Evolutionary conservation across 2,888 invertebrate genomes (phyloP).

Genomic region (Andrena hattorfiana): DNA sequence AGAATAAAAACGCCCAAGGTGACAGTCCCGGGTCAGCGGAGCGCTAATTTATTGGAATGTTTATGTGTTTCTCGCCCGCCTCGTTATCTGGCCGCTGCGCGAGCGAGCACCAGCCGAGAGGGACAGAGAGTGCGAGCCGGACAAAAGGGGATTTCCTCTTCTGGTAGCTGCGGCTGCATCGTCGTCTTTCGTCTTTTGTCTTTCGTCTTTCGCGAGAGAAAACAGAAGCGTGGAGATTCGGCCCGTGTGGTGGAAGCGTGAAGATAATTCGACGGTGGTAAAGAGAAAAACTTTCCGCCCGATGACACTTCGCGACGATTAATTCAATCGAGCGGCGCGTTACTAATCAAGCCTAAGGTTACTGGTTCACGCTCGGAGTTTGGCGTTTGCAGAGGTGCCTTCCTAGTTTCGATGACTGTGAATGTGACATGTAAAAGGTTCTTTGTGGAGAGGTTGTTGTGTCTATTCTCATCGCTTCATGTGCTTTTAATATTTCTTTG

Average conservation of each 20-base stretch:
- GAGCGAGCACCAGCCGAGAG: constrained; percentile 28
- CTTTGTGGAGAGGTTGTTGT: too few relatives aligned
- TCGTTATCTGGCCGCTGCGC: constrained; percentile 64
- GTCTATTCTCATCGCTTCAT: too few relatives aligned
- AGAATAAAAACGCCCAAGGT: constrained; percentile 73
- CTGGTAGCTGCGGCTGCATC: background rate
- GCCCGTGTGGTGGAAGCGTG: background rate
- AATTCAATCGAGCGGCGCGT: background rate
- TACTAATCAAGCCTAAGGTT: too few relatives aligned
- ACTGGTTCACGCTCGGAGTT: too few relatives aligned
- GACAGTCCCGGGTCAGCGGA: constrained; percentile 83
- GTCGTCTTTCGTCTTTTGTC: background rate
- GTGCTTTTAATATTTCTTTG: too few relatives aligned
- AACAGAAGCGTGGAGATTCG: constrained; percentile 31
- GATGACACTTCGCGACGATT: background rate
- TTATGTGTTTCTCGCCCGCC: constrained; percentile 82
- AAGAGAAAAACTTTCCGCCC: constrained; percentile 50
- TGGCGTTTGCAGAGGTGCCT: too few relatives aligned
- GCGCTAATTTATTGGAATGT: constrained; percentile 85
- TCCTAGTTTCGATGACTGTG: too few relatives aligned
- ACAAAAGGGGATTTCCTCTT: background rate
- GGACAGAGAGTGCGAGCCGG: background rate
- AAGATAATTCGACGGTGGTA: constrained; percentile 31
- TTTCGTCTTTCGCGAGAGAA: constrained; percentile 19
- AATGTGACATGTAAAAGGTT: too few relatives aligned